Evolutionary conservation across 1,140 invertebrate species (phyloP).

Genomic region (Drosophila elegans): DNA sequence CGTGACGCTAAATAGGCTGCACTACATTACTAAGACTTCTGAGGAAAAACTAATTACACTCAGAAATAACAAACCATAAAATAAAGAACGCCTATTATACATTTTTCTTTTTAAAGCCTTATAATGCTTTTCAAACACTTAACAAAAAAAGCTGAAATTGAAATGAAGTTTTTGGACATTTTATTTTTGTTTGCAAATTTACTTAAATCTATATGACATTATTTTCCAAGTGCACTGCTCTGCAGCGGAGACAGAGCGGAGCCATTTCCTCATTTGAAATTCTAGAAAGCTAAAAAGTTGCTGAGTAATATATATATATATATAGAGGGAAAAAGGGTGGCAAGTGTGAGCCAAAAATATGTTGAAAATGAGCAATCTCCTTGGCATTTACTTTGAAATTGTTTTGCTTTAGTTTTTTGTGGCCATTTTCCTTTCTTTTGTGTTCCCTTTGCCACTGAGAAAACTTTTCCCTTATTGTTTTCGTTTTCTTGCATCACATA

Average conservation of each 20-base stretch:
- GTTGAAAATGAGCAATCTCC: slow-evolving; percentile 70
- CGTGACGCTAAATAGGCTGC: slow-evolving; percentile 12
- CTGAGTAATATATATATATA: background rate
- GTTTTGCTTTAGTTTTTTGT: slow-evolving; percentile 48
- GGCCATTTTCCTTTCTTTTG: slow-evolving; percentile 15
- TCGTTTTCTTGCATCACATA: slow-evolving; percentile 57
- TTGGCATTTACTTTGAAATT: slow-evolving; percentile 64
- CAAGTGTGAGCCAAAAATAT: slow-evolving; percentile 17
- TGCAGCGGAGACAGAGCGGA: slow-evolving; percentile 46
- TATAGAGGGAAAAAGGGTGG: background rate
- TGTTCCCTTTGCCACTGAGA: slow-evolving; percentile 8
- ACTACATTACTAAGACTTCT: slow-evolving; percentile 60
- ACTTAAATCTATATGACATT: too few species aligned
- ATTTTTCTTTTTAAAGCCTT: too few species aligned
- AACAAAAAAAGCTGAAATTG: too few species aligned
- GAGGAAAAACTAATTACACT: slow-evolving; percentile 27
- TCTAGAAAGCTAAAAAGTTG: slow-evolving; percentile 42
- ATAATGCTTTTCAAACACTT: too few species aligned
- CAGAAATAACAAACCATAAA: background rate
- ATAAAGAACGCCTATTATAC: too few species aligned
- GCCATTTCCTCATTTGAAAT: slow-evolving; percentile 64
- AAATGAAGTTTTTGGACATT: too few species aligned
- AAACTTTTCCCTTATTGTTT: slow-evolving; percentile 64
- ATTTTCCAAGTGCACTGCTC: slow-evolving; percentile 17
- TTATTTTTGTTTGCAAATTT: too few species aligned